Conservation (phyloP, 2,888 invertebrate genomes). For the Tachina lurida region DNA sequence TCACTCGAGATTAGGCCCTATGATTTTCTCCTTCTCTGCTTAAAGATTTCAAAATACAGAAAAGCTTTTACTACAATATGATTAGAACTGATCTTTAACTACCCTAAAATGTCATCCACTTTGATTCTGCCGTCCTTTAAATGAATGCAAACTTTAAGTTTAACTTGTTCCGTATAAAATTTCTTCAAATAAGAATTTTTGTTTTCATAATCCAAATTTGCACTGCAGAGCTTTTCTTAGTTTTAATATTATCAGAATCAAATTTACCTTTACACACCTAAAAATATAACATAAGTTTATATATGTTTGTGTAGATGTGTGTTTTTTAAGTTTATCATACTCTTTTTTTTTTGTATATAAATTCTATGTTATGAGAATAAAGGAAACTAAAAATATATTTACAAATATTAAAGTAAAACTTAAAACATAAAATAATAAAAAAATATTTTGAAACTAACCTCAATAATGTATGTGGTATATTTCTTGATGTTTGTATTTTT, state of each 20-base stretch:
- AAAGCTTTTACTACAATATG: no score
- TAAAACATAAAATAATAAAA: slow-evolving; percentile 31
- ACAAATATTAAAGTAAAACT: slow-evolving; percentile 30
- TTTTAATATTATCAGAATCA: not conserved
- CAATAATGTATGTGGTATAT: slow-evolving; percentile 35
- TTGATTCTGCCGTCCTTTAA: no score
- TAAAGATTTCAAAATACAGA: no score
- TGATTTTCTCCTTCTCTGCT: no score
- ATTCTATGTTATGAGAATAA: slow-evolving; percentile 24
- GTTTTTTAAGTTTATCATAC: slow-evolving; percentile 42
- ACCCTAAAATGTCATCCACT: no score
- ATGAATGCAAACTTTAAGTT: not conserved
- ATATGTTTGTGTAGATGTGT: slow-evolving; percentile 1
- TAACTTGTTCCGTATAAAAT: not conserved
- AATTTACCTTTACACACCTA: slow-evolving; percentile 34
- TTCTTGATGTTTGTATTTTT: slow-evolving; percentile 3
- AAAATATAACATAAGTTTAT: not conserved
- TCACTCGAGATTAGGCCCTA: no score
- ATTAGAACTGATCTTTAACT: no score
- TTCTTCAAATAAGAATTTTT: no score
- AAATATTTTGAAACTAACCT: slow-evolving; percentile 41
- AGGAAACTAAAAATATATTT: slow-evolving; percentile 46
- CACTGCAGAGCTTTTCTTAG: no score
- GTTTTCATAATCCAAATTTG: no score
- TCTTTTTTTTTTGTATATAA: slow-evolving; percentile 8